These are phyloP conservation scores for Hypanus sabinus DNA, from an alignment of 2,113 vertebrate species.

Conservation along the genomic window DNA sequence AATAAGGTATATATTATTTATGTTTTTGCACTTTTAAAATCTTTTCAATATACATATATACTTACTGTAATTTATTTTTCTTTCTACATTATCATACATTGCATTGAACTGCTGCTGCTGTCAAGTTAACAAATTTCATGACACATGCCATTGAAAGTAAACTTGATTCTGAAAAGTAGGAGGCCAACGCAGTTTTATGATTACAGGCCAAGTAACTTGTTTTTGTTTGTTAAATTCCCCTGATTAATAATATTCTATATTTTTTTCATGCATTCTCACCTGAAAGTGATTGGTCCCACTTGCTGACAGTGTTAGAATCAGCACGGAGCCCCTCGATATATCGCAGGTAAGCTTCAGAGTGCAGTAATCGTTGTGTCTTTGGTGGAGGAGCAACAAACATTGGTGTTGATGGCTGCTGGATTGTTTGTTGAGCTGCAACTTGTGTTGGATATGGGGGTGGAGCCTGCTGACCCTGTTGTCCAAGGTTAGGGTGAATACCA, in stretches of 20 bases:
- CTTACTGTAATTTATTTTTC: too few species aligned
- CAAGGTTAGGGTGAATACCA: conserved; percentile 33
- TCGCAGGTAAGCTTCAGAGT: conserved; percentile 92
- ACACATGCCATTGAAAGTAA: too few species aligned
- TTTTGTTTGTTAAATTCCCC: conserved; percentile 16
- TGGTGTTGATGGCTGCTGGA: conserved; percentile 83
- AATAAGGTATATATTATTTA: too few species aligned
- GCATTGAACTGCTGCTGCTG: too few species aligned
- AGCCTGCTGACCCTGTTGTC: conserved; percentile 68
- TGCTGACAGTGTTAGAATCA: conserved; percentile 85
- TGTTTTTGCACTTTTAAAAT: too few species aligned
- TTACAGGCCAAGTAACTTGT: neutral
- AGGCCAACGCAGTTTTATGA: neutral
- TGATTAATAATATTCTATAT: neutral
- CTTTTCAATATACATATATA: too few species aligned
- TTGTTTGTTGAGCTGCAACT: conserved; percentile 62
- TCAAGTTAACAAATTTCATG: too few species aligned
- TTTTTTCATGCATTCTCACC: conserved; percentile 56
- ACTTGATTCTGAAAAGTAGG: too few species aligned
- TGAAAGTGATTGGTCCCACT: conserved; percentile 94
- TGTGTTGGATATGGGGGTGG: conserved; percentile 82
- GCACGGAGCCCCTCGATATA: conserved; percentile 94
- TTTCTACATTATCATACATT: too few species aligned
- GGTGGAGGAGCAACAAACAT: conserved; percentile 92
- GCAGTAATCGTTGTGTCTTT: conserved; percentile 87